Conservation (phyloP, 2,888 invertebrate species). For the Drosophila rubida region DNA sequence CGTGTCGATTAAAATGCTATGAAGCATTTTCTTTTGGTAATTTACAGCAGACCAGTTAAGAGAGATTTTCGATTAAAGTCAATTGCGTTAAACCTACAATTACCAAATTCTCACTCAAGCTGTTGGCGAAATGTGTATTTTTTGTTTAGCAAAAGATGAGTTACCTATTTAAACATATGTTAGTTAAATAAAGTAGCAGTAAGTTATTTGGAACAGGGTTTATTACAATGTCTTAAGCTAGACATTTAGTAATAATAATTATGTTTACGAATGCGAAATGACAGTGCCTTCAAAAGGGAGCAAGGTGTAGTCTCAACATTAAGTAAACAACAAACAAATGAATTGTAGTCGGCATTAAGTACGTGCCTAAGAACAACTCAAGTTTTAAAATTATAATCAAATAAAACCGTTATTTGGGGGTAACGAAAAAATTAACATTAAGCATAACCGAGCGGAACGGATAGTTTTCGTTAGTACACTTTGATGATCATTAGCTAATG, state of each 20-base stretch:
- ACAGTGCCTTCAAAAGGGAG: background rate
- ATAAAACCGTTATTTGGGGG: background rate
- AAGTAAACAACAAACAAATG: background rate
- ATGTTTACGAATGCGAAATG: background rate
- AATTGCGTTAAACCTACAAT: conserved; percentile 12
- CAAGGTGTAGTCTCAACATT: background rate
- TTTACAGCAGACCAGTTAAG: conserved; percentile 19
- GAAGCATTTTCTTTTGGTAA: conserved; percentile 31
- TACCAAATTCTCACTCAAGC: background rate
- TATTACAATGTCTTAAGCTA: background rate
- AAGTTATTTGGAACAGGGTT: background rate
- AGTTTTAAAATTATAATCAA: background rate
- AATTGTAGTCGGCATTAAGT: background rate
- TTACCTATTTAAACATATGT: background rate
- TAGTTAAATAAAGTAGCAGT: background rate
- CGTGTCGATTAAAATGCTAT: conserved; percentile 32
- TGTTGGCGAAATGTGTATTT: background rate
- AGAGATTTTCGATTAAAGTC: conserved; percentile 21
- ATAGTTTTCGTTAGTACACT: background rate
- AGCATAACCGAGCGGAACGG: background rate
- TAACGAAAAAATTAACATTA: background rate
- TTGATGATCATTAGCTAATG: background rate
- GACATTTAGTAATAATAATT: background rate
- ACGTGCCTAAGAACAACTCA: background rate
- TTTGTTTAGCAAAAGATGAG: background rate